Conservation (phyloP, 2,888 invertebrate genomes). For the Bimastos eiseni region DNA sequence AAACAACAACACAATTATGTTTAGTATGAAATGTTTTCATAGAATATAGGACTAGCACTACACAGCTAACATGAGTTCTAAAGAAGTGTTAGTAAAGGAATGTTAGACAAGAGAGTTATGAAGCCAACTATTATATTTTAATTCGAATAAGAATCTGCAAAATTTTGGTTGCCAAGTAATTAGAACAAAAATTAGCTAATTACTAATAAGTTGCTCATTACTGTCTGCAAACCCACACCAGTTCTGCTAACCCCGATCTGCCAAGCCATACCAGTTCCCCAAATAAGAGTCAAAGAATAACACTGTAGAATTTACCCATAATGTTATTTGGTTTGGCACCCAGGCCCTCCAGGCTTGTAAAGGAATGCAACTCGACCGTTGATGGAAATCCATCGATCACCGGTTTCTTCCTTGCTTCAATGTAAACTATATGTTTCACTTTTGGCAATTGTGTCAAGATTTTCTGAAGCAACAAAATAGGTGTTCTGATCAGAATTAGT, state of each 20-base stretch:
- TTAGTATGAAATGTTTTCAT: too few species aligned
- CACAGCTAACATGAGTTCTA: too few species aligned
- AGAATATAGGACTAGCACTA: too few species aligned
- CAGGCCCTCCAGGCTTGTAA: conserved; percentile 72
- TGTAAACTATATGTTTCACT: conserved; percentile 69
- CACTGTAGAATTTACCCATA: conserved; percentile 41
- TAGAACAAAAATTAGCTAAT: too few species aligned
- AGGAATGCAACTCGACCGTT: conserved; percentile 75
- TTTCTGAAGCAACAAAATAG: conserved; percentile 37
- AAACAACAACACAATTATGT: neutral
- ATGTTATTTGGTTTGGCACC: conserved; percentile 63
- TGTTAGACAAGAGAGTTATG: too few species aligned
- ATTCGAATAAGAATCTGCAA: too few species aligned
- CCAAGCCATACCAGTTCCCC: too few species aligned
- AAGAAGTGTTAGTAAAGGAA: too few species aligned
- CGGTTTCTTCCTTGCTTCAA: conserved; percentile 49
- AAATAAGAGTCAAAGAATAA: neutral
- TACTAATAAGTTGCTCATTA: too few species aligned
- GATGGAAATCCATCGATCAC: conserved; percentile 82
- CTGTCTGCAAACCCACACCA: neutral
- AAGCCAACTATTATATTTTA: too few species aligned
- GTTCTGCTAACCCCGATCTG: neutral
- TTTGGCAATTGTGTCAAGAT: conserved; percentile 73
- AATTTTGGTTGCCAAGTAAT: too few species aligned
- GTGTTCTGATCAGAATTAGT: neutral